A percentile compares a stretch with the other conserved stretches of the same genome.
phyloP scores from a whole-genome alignment of 2,113 vertebrate genomes.

The Pungitius pungitius region DNA sequence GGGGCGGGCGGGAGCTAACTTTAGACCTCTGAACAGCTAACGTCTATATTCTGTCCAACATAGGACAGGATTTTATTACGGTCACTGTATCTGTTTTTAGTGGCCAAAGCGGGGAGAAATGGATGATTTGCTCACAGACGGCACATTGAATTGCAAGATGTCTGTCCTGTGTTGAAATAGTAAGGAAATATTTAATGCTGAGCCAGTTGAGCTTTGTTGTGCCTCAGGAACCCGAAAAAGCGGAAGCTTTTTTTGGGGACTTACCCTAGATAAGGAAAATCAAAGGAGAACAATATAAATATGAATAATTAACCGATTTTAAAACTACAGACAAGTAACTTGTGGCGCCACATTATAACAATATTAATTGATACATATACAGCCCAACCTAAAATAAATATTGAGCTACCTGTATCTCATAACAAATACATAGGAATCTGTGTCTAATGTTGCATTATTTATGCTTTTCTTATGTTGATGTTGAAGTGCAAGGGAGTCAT shows the following conservation, averaged over 20 bases:
- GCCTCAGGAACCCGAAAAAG: not conserved
- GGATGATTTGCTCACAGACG: slow-evolving; percentile 17
- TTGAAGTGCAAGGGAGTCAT: not conserved
- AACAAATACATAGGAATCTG: not conserved
- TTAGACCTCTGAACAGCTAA: slow-evolving; percentile 74
- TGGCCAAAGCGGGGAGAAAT: not conserved
- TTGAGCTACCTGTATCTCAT: not conserved
- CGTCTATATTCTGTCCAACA: slow-evolving; percentile 8
- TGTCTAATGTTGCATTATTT: not conserved
- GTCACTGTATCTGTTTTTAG: not conserved
- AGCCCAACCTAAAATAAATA: not conserved
- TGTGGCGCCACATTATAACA: not conserved
- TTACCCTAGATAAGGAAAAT: not conserved
- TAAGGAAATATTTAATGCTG: not conserved
- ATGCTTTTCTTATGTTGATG: too few species aligned
- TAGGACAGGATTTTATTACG: not conserved
- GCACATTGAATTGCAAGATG: not conserved
- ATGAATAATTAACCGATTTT: not conserved
- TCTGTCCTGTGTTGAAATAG: not conserved
- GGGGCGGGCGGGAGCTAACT: slow-evolving; percentile 85
- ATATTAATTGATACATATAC: not conserved
- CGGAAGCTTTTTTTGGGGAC: not conserved
- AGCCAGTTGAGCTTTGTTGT: not conserved
- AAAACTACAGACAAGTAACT: not conserved
- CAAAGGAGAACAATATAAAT: not conserved